phyloP scores from a whole-genome alignment of 2,113 vertebrate genomes.

The Podilymbus podiceps region DNA sequence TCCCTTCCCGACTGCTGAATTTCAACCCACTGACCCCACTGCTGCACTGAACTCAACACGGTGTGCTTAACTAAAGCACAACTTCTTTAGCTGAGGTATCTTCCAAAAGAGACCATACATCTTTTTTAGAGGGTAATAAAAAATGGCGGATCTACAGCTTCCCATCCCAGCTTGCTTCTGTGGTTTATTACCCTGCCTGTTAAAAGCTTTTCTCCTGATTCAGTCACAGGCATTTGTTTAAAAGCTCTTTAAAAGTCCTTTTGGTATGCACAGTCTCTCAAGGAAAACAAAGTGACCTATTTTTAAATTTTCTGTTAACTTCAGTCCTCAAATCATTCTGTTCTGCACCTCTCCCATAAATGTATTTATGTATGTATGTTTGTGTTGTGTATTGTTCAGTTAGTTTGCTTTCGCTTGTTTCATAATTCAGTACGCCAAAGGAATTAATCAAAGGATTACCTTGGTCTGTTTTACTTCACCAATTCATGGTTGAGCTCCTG shows the following conservation, averaged over 20 bases:
- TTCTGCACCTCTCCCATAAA: not conserved
- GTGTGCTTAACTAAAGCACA: not conserved
- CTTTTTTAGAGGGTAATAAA: not conserved
- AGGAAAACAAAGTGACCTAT: not conserved
- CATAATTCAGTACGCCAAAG: not conserved
- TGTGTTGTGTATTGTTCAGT: not conserved
- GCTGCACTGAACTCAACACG: not conserved
- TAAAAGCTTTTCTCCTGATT: conserved; percentile 5
- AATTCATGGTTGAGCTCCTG: not conserved
- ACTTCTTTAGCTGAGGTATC: not conserved
- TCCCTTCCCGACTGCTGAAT: not conserved
- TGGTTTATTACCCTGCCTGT: not conserved
- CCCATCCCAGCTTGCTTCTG: not conserved
- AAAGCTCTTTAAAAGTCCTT: not conserved
- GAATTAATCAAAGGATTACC: not conserved
- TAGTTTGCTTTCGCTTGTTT: not conserved
- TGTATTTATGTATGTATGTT: not conserved
- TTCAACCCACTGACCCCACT: not conserved
- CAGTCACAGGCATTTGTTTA: not conserved
- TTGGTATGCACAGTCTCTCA: not conserved
- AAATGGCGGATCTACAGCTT: not conserved
- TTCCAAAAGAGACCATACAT: not conserved
- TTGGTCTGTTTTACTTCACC: not conserved
- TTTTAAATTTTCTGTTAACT: not conserved
- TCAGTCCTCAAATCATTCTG: not conserved